Evolutionary conservation across 2,797 vertebrate genomes (phyloP).

Genomic region (Lagocephalus sceleratus): DNA sequence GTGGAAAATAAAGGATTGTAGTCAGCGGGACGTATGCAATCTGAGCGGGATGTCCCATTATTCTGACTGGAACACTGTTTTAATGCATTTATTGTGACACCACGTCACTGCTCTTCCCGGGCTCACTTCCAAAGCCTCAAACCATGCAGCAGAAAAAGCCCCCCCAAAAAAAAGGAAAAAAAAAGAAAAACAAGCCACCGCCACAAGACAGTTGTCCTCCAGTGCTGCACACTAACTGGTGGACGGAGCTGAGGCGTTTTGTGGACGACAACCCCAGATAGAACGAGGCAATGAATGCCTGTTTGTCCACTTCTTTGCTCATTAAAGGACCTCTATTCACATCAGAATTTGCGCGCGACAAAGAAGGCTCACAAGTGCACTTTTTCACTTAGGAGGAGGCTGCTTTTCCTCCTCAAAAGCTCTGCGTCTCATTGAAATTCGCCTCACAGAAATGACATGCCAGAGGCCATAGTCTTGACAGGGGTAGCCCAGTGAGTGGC

Average conservation of each 20-base stretch:
- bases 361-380: conserved; percentile 76
- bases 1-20: no score
- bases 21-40: background rate
- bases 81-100: no score
- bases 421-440: conserved; percentile 81
- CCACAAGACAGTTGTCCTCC: conserved; percentile 17
- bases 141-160: no score
- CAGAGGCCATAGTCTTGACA: conserved; percentile 74
- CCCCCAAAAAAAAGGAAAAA: no score
- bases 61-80: no score
- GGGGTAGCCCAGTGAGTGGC: conserved; percentile 58
- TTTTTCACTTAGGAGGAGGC: conserved; percentile 70
- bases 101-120: no score
- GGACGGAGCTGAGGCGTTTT: conserved; percentile 60
- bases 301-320: conserved; percentile 71
- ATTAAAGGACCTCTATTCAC: conserved; percentile 73
- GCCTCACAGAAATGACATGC: conserved; percentile 70
- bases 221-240: conserved; percentile 39
- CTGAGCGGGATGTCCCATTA: background rate
- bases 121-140: no score
- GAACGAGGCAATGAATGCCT: conserved; percentile 67
- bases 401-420: conserved; percentile 64
- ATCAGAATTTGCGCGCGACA: conserved; percentile 61
- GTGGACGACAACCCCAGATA: conserved; percentile 43
- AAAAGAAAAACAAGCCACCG: background rate